Conservation (phyloP, 1,140 invertebrate species). For the Delia radicum region DNA sequence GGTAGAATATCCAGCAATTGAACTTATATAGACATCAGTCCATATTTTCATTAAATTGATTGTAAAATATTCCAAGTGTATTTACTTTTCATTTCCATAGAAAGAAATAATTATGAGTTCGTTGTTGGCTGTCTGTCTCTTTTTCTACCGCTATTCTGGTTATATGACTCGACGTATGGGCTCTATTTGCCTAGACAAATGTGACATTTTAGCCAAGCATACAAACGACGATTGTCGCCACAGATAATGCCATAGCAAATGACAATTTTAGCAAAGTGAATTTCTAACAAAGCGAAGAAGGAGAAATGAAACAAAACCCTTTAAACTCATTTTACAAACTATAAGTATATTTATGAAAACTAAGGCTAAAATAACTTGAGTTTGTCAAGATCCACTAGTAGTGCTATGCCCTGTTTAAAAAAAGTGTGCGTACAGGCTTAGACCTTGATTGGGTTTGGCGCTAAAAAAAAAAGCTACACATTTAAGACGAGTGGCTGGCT, state of each 20-base stretch:
- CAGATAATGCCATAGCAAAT: conserved; percentile 30
- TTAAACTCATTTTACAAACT: not conserved
- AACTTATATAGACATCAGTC: no score
- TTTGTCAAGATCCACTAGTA: not conserved
- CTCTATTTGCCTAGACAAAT: conserved; percentile 54
- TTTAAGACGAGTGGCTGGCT: not conserved
- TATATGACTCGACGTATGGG: conserved; percentile 6
- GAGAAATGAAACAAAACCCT: not conserved
- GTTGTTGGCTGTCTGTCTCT: not conserved
- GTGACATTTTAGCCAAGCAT: conserved; percentile 46
- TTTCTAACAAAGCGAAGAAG: not conserved
- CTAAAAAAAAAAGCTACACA: not conserved
- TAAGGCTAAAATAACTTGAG: not conserved
- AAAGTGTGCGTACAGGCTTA: not conserved
- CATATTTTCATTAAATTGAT: no score
- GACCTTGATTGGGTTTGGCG: conserved; percentile 22
- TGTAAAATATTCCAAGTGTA: not conserved
- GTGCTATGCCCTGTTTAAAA: not conserved
- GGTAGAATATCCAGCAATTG: no score
- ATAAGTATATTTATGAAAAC: no score
- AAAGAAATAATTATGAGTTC: not conserved
- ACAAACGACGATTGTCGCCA: conserved; percentile 28
- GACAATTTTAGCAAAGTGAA: conserved; percentile 31
- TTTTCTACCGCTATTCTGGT: conserved; percentile 38
- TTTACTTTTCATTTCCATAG: no score